Base-by-base conservation (phyloP, 1,140 invertebrate species). In the Oedothorax gibbosus region DNA sequence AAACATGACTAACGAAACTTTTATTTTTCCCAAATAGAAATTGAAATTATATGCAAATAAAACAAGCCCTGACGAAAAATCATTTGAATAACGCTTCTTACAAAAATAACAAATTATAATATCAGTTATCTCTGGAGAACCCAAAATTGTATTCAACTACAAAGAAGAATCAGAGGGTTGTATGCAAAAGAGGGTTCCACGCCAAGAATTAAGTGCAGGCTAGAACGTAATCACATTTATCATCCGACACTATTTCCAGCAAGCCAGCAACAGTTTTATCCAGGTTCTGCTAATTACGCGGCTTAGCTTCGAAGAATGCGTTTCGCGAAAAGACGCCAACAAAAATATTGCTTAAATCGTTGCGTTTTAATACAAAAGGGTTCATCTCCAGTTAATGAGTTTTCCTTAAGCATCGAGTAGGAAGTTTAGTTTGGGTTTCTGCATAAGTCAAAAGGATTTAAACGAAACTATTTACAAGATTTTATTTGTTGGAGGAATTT, bases 151-250 rank as follows among this genome's bases (percentile, higher is more conserved):
- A 71, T 20, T 71, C 51, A 71, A 71, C 35, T 35, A 35, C 35
- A 35, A 35, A 35, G 35, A 35, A 35, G 35, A 35, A 35, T 35
- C 35, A 35, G 35, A 35, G 35, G 35, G 68, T 49, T 51, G 68
- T 53, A 51, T 20, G 49, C 49, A 20, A 12, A 60, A 60, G 50
- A 18, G 50, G 49, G 49, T 1, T 35, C 35, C 5, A 35, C 35
- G 35, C 35, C 35, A 35, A 5, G 68, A 53, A 54, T 53, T 49
- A 53, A 75, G 72, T 57, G 72, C 18, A n/a, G 54, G 18, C 56
- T 53, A 57, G 54, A 75, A 35, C 14, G 72, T 75, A 75, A 75
- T 75, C 72, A 56, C 72, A 75, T 75, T 75, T 75, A 75, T 75
- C 72, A 75, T 75, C 35, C 18, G 18, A 21, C 53, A 12, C 72